phyloP scores from a whole-genome alignment of 2,113 vertebrate species.

The Malurus melanocephalus region DNA sequence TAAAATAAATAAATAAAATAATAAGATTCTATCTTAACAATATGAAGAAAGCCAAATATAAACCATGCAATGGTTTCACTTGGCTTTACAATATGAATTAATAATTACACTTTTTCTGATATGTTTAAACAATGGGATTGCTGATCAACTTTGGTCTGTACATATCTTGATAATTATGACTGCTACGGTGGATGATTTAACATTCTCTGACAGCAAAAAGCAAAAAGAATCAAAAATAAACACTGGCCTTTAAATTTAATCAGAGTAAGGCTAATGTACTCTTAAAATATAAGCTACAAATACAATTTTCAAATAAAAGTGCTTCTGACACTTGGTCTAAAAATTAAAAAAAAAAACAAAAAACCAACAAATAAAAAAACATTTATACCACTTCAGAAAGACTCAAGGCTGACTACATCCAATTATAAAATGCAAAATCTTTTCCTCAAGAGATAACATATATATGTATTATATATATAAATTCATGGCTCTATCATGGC shows the following conservation, averaged over 20 bases:
- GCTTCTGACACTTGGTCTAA: conserved; percentile 68
- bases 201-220: conserved; percentile 67
- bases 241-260: conserved; percentile 61
- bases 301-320: conserved; percentile 70
- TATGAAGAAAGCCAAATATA: conserved; percentile 45
- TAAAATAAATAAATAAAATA: conserved; percentile 72
- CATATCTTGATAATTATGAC: conserved; percentile 66
- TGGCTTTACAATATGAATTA: conserved; percentile 61
- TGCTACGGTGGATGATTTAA: conserved; percentile 60
- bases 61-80: conserved; percentile 43
- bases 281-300: conserved; percentile 67
- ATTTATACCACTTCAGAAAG: conserved; percentile 59
- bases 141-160: conserved; percentile 76
- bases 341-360: conserved; percentile 3
- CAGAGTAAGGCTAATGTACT: conserved; percentile 67
- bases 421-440: conserved; percentile 71
- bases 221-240: conserved; percentile 39
- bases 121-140: conserved; percentile 56
- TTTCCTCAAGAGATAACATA: conserved; percentile 66
- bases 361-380: conserved; percentile 6
- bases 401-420: conserved; percentile 65
- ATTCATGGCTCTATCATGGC: conserved; percentile 61
- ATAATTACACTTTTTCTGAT: conserved; percentile 44
- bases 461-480: conserved; percentile 72
- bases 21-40: conserved; percentile 44